Base-by-base conservation (phyloP, 2,797 vertebrate species). In the Neomorphus geoffroyi region DNA sequence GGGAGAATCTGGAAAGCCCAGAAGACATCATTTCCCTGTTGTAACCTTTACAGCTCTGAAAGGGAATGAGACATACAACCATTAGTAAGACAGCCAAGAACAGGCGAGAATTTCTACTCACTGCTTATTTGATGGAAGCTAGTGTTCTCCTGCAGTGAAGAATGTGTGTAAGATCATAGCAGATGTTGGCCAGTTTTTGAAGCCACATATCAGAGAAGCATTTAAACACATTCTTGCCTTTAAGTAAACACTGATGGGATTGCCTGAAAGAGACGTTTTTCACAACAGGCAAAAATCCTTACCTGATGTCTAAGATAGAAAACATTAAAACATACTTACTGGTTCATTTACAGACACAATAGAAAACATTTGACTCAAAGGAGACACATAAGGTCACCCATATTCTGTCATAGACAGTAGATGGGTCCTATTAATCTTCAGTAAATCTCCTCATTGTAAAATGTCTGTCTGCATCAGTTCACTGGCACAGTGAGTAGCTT, bases 381-480 rank as follows among this genome's bases (percentile, higher is more conserved):
- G 61, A 43, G 19, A 75, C 28, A 70, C 24, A 35, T 85, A 67
- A 79, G 35, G 75, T 67, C 15, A 33, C 69, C 46, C 13, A 9
- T 80, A 43, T 62, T 35, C 71, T 81, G 48, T 45, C 39, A 56
- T 30, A 86, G 61, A 37, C n/a, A 27, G 30, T 61, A 69, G 69
- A 51, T 54, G 33, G 12, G 37, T 72, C 26, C 56, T 67, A 78
- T 86, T 94, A 95, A 92, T 88, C 70, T 77, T 91, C 37, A 58
- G 77, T 84, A 95, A 90, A 92, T 82, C 37, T 83, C 45, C 54
- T 70, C 89, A 73, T 92, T 69, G 84, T 37, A 87, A 94, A 92
- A 83, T 80, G 74, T 81, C 83, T 92, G 71, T 90, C 93, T 94
- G 57, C 73, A 80, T 94, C 92, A 96, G 84, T 78, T 96, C 86